Percentiles rank a stretch among this genome's conserved stretches.
Evolutionary conservation across 2,888 invertebrate species (phyloP).

Genomic region (Limenitis camilla): DNA sequence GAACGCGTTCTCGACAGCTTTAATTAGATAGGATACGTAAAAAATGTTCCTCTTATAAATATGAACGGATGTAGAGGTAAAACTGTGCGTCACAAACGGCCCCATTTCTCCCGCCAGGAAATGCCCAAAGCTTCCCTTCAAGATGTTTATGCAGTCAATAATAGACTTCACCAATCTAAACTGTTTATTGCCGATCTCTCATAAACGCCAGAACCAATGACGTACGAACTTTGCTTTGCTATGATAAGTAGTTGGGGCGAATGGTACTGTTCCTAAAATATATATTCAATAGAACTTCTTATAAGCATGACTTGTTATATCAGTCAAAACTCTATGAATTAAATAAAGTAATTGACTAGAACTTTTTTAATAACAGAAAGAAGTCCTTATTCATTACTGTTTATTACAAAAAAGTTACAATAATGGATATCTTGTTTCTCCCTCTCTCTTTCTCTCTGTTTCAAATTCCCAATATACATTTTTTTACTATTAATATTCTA

Average conservation of each 20-base stretch:
- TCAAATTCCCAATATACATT: too few species aligned
- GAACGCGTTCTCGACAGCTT: slow-evolving; percentile 20
- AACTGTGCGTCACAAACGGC: slow-evolving; percentile 61
- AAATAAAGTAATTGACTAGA: too few species aligned
- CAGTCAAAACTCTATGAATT: too few species aligned
- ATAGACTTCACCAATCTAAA: slow-evolving; percentile 51
- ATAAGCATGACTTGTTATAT: background rate
- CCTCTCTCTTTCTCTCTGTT: too few species aligned
- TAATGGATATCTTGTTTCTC: too few species aligned
- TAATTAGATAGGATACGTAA: slow-evolving; percentile 36
- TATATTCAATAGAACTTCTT: background rate
- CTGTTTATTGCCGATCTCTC: slow-evolving; percentile 38
- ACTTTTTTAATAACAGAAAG: too few species aligned
- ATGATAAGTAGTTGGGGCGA: slow-evolving; percentile 12
- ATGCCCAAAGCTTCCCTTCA: slow-evolving; percentile 63
- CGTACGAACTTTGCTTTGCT: slow-evolving; percentile 17
- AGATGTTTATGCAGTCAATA: slow-evolving; percentile 66
- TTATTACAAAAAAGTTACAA: too few species aligned
- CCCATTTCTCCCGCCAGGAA: slow-evolving; percentile 69
- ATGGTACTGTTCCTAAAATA: slow-evolving; percentile 3
- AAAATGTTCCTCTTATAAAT: slow-evolving; percentile 42
- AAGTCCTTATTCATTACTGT: too few species aligned
- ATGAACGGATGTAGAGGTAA: slow-evolving; percentile 59
- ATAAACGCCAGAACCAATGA: slow-evolving; percentile 35
- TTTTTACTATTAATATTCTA: too few species aligned